Base-by-base conservation (phyloP, 2,797 vertebrate species). In the Muscicapa striata region DNA sequence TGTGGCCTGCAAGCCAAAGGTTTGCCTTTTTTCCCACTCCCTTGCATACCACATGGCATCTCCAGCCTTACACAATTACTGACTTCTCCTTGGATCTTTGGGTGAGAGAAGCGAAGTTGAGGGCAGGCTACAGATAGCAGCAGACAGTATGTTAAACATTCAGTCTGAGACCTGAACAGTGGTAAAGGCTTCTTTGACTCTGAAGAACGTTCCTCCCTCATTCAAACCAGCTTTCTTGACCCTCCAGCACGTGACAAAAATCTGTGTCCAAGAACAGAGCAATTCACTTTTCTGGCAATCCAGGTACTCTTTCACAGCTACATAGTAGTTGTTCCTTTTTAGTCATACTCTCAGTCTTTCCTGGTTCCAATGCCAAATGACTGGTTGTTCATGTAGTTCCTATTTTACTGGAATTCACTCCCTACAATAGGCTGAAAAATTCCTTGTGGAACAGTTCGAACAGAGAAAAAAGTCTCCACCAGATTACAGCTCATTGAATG, bases 1-100 rank as follows among this genome's bases (percentile, higher is more conserved):
- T 69, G 80, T 62, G 94, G 92, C 83, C 92, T 81, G 16, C 48
- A 94, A 94, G 92, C 89, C 94, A 95, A 94, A 96, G 91, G 79
- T 94, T 84, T 95, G 68, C 86, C 87, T 95, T 95, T 91, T 92
- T 93, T 23, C 92, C 94, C 79, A 74, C 83, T 94, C 73, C 63
- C 45, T 91, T 90, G 80, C 67, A 90, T 90, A 86, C 85, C 79
- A 84, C 80, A 84, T 46, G 45, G 87, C 91, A 95, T 91, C 83
- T 91, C 59, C 77, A 86, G 84, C 59, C 74, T 94, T 93, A 88
- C 77, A 79, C 66, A 93, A 81, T 52, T 86, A 78, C 72, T 51
- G 72, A 66, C 54, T 93, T 92, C 66, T 88, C 58, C 45, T 22
- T 73, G 69, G 27, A 94, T 73, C 45, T 86, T 61, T 82, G 67